phyloP scores from a whole-genome alignment of 2,797 vertebrate genomes.

The Rhynchotus rufescens region DNA sequence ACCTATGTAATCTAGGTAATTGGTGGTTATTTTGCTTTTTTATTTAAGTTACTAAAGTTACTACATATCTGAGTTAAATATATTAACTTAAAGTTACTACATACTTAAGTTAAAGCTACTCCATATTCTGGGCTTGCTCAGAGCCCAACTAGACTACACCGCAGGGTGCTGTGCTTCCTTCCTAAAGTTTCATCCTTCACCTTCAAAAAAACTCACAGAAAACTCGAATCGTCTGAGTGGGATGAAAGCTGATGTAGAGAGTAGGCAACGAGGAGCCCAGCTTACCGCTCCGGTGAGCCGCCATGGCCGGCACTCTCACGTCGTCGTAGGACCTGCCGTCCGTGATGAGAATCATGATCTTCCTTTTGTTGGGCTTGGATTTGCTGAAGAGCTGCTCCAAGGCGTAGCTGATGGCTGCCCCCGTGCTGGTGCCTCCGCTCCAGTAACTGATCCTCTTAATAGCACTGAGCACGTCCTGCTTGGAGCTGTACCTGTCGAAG shows the following conservation, averaged over 20 bases:
- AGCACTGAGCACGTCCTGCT: conserved; percentile 89
- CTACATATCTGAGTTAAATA: background rate
- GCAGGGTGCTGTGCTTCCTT: background rate
- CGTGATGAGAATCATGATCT: conserved; percentile 97
- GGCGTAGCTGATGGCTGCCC: conserved; percentile 93
- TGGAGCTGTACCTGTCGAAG: conserved; percentile 89
- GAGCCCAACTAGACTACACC: background rate
- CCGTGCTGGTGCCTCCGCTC: conserved; percentile 97
- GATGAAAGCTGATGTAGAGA: background rate
- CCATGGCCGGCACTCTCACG: conserved; percentile 87
- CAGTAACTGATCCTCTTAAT: conserved; percentile 95
- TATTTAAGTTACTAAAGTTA: background rate
- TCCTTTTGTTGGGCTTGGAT: conserved; percentile 96
- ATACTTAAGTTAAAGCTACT: background rate
- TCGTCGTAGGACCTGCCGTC: conserved; percentile 97
- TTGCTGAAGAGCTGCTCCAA: conserved; percentile 94
- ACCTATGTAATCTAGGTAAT: background rate
- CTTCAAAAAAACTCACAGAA: background rate
- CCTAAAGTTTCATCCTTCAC: background rate
- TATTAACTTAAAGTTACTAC: background rate
- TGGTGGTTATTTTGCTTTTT: too few species aligned
- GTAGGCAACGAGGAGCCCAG: background rate
- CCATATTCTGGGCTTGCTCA: background rate
- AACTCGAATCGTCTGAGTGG: background rate
- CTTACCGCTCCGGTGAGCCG: conserved; percentile 91